Conservation (phyloP, 2,797 vertebrate species). For the Graptemys geographica region DNA sequence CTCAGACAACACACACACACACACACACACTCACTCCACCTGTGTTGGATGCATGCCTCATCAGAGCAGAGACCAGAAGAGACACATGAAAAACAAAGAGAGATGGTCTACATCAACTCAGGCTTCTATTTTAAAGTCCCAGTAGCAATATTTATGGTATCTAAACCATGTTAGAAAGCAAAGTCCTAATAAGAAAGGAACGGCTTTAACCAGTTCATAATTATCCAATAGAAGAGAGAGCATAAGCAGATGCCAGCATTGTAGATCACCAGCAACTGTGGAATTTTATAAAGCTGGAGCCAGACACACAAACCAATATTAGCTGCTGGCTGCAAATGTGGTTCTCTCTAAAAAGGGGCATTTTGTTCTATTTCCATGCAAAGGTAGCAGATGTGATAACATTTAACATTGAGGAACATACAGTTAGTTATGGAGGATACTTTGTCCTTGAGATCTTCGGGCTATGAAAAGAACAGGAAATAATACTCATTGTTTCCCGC, state of each 20-base stretch:
- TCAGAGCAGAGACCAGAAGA: background rate
- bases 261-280: slow-evolving; percentile 47
- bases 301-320: slow-evolving; percentile 28
- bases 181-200: slow-evolving; percentile 18
- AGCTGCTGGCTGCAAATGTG: slow-evolving; percentile 70
- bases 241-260: slow-evolving; percentile 32
- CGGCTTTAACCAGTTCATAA: slow-evolving; percentile 42
- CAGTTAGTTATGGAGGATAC: slow-evolving; percentile 51
- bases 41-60: background rate
- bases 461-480: slow-evolving; percentile 65
- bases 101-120: background rate
- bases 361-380: slow-evolving; percentile 68
- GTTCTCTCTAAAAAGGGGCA: slow-evolving; percentile 71
- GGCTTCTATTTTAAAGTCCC: background rate
- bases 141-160: slow-evolving; percentile 20
- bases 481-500: background rate
- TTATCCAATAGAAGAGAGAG: background rate
- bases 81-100: background rate
- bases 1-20: background rate
- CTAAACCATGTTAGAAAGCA: slow-evolving; percentile 21
- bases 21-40: background rate
- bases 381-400: slow-evolving; percentile 71
- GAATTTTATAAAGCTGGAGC: slow-evolving; percentile 54
- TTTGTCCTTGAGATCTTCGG: slow-evolving; percentile 17
- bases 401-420: slow-evolving; percentile 71